Conservation (phyloP, 2,113 vertebrate genomes). For the Ailurus styani region DNA sequence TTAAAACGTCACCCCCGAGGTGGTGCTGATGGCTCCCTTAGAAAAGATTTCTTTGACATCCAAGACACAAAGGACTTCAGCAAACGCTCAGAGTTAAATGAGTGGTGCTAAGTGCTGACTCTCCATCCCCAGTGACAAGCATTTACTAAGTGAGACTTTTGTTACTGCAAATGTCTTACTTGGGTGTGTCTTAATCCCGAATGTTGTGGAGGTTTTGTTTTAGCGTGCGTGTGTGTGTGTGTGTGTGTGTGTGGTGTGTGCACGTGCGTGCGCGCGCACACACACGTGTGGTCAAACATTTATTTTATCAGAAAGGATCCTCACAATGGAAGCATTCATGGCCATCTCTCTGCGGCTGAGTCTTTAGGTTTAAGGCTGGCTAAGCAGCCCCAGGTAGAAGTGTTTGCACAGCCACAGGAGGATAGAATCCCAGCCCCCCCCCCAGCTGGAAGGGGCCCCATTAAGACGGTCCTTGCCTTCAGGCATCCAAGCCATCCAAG, state of each 20-base stretch:
- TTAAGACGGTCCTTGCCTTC: slow-evolving; percentile 42
- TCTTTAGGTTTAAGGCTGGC: slow-evolving; percentile 67
- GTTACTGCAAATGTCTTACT: slow-evolving; percentile 66
- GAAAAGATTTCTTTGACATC: slow-evolving; percentile 70
- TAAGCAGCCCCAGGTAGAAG: slow-evolving; percentile 69
- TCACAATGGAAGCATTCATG: slow-evolving; percentile 72
- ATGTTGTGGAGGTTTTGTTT: slow-evolving; percentile 57
- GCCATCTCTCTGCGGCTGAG: slow-evolving; percentile 22
- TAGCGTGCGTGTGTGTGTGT: slow-evolving; percentile 26
- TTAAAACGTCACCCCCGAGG: slow-evolving; percentile 69
- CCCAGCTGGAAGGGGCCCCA: slow-evolving; percentile 27
- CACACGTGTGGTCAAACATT: slow-evolving; percentile 32
- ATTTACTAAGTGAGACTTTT: slow-evolving; percentile 65
- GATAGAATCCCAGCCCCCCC: slow-evolving; percentile 22
- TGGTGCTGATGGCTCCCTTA: slow-evolving; percentile 64
- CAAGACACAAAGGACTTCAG: slow-evolving; percentile 70
- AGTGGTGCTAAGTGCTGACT: slow-evolving; percentile 42
- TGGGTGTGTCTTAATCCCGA: slow-evolving; percentile 72
- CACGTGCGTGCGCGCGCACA: too few species aligned
- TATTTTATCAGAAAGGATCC: slow-evolving; percentile 69
- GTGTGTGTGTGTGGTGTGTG: neutral
- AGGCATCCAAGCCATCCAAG: neutral
- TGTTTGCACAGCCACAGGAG: slow-evolving; percentile 60
- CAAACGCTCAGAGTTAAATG: slow-evolving; percentile 17
- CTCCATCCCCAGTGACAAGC: slow-evolving; percentile 44